Evolutionary conservation across 2,797 vertebrate genomes (phyloP), one percentile per base, ranked within the genome.

Genomic region (Myotis myotis): DNA sequence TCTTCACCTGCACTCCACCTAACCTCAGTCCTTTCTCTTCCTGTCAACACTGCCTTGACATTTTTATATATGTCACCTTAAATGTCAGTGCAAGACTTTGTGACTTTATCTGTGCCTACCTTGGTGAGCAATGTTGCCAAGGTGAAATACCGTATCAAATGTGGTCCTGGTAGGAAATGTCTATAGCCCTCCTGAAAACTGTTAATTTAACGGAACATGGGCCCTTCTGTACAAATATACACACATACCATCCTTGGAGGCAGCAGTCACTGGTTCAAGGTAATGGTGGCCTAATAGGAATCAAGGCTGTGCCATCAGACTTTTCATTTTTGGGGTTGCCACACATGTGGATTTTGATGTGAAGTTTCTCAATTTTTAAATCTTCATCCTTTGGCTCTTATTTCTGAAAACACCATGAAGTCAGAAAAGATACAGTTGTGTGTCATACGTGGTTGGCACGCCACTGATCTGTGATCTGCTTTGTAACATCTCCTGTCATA

Each of bases 51-150:
- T 76, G 25, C 60, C 85, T 76, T 38, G 81, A 47, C 30, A 47
- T 60, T 74, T 89, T 75, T 84, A 33, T 38, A 11, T 79, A 19
- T 64, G 51, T 79, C 25, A 12, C 51, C 55, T 94, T 83, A 93
- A 89, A 92, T 93, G 66, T 94, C 66, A 95, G 10, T 33, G 2
- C 2, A 4, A 79, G 71, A 76, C 55, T 94, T 76, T 79, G 82
- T 83, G 71, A 71, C 55, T 94, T 70, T 79, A 82, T 72, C 57
- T 64, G 1, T 33, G 49, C 75, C 53, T 23, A 53, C 75, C 49
- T 78, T 15, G 75, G 75, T 79, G 51, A 83, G 8, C 71, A 82
- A 17, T 36, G 22, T 83, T 89, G 87, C 44, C 71, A 80, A 66
- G 22, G 71, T 51, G 38, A 93, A 80, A 76, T 36, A 84, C 71